These are phyloP conservation scores for Pseudomugil gertrudae DNA, from an alignment of 2,797 vertebrate genomes.

Conservation along the genomic window DNA sequence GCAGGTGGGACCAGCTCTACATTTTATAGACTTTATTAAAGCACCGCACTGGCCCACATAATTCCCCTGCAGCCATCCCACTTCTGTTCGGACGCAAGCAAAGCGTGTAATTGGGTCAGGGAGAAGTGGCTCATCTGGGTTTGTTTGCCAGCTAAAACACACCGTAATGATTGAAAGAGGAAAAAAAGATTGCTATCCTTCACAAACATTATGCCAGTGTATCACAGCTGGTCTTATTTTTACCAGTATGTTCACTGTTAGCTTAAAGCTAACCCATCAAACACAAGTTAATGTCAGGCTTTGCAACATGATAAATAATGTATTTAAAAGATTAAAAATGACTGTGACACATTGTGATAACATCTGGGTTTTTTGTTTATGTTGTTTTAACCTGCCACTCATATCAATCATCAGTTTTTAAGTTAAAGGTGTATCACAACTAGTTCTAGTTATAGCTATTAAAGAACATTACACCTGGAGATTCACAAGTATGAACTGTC, in stretches of 20 bases:
- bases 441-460: no score
- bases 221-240: conserved; percentile 8
- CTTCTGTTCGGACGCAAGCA: conserved; percentile 38
- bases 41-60: conserved; percentile 58
- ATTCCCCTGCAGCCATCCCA: conserved; percentile 43
- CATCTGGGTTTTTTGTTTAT: no score
- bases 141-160: conserved; percentile 50
- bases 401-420: not conserved
- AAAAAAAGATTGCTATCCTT: conserved; percentile 25
- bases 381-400: not conserved
- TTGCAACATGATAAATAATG: not conserved
- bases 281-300: not conserved
- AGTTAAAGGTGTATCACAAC: no score
- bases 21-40: conserved; percentile 73
- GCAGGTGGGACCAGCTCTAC: conserved; percentile 80
- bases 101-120: conserved; percentile 72
- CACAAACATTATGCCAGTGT: conserved; percentile 29
- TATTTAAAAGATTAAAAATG: not conserved
- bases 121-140: conserved; percentile 54
- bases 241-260: not conserved
- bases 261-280: not conserved
- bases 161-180: conserved; percentile 24
- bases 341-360: not conserved
- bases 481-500: no score
- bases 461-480: no score